Evolutionary conservation across 2,113 vertebrate genomes (phyloP).

Genomic region (Corythornis madagascariensis): DNA sequence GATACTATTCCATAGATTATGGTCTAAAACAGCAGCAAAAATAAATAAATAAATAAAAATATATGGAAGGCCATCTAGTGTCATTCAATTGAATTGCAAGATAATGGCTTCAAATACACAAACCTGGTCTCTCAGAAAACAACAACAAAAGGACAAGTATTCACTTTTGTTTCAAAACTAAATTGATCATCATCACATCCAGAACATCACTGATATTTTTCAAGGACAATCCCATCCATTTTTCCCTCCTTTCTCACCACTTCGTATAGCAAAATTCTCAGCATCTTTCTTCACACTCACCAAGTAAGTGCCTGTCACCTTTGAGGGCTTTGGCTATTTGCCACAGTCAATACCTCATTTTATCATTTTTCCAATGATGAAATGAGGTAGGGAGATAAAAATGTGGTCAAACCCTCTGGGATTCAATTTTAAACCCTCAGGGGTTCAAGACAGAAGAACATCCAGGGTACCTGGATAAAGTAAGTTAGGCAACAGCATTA

Average conservation of each 20-base stretch:
- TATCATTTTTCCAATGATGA: not conserved
- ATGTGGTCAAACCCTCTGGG: too few relatives aligned
- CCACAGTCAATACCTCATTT: not conserved
- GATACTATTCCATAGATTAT: not conserved
- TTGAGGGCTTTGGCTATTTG: not conserved
- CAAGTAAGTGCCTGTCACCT: not conserved
- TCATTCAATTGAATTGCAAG: not conserved
- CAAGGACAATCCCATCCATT: not conserved
- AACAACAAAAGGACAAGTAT: not conserved
- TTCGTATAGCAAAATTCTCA: not conserved
- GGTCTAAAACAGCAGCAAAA: not conserved
- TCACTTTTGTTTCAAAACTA: not conserved
- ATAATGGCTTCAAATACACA: not conserved
- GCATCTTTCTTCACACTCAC: not conserved
- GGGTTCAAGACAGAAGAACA: not conserved
- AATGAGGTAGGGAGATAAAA: not conserved
- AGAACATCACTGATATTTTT: not conserved
- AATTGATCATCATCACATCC: not conserved
- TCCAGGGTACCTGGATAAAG: not conserved
- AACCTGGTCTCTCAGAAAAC: not conserved
- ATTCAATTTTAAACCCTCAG: not conserved
- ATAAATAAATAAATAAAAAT: not conserved
- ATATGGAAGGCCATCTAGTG: constrained; percentile 48
- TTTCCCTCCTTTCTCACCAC: not conserved
- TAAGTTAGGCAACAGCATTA: not conserved